Conservation (phyloP, 1,140 invertebrate genomes). For the Lysiphlebus fabarum region DNA sequence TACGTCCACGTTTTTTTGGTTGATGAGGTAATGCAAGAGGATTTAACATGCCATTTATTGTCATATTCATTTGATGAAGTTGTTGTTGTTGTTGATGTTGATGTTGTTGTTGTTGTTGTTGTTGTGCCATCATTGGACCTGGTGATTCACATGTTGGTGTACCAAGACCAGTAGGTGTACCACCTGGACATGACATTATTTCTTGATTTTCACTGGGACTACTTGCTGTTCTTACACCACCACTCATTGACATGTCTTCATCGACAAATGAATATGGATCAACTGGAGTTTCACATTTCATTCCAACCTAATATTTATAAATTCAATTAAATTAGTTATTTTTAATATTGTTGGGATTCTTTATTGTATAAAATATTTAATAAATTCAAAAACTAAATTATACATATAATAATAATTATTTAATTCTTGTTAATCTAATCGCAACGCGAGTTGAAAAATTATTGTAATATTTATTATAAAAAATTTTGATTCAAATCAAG, state of each 20-base stretch:
- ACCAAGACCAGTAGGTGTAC: conserved; percentile 42
- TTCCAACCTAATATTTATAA: conserved; percentile 45
- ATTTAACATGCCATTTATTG: conserved; percentile 54
- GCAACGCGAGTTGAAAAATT: too few relatives aligned
- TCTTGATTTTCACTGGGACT: conserved; percentile 47
- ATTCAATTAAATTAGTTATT: too few relatives aligned
- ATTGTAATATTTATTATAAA: too few relatives aligned
- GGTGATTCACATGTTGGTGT: conserved; percentile 47
- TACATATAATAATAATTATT: too few relatives aligned
- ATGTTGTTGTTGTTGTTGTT: too few relatives aligned
- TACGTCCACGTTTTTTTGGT: conserved; percentile 77
- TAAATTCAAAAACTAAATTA: too few relatives aligned
- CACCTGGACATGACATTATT: conserved; percentile 42
- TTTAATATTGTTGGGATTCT: too few relatives aligned
- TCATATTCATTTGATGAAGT: conserved; percentile 48
- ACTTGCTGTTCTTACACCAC: conserved; percentile 47
- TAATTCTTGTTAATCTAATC: too few relatives aligned
- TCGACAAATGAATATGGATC: conserved; percentile 82
- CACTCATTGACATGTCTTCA: conserved; percentile 61
- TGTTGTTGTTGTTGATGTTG: too few relatives aligned
- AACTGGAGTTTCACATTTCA: conserved; percentile 65
- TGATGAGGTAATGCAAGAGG: conserved; percentile 61
- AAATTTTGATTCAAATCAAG: too few relatives aligned
- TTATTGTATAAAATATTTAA: too few relatives aligned
- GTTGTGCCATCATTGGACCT: conserved; percentile 31